Conservation (phyloP, 2,888 invertebrate species). For the Mimachlamys varia region DNA sequence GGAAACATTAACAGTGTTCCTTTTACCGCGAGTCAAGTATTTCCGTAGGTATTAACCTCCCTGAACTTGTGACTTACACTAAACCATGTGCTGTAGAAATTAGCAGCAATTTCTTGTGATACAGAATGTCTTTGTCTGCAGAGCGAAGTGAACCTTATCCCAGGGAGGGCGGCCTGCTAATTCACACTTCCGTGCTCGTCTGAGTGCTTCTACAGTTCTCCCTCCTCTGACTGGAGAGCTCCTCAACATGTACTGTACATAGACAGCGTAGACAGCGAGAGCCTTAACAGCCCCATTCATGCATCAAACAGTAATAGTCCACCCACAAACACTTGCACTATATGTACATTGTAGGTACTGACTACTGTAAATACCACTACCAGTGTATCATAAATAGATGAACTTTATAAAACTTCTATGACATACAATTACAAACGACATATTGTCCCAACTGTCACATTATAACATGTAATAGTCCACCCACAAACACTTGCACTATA, state of each 20-base stretch:
- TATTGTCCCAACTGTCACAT: background rate
- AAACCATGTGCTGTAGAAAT: background rate
- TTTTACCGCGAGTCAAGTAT: too few species aligned
- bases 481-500: background rate
- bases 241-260: background rate
- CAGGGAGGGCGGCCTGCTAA: background rate
- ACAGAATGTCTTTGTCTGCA: background rate
- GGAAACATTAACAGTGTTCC: background rate
- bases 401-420: background rate
- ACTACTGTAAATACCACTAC: background rate
- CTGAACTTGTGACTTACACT: background rate
- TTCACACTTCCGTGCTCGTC: slow-evolving; percentile 11
- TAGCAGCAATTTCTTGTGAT: background rate
- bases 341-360: background rate
- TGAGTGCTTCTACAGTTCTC: slow-evolving; percentile 12
- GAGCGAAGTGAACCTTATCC: background rate
- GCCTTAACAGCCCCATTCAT: background rate
- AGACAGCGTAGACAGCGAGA: too few species aligned
- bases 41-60: too few species aligned
- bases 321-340: background rate
- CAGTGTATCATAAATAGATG: too few species aligned
- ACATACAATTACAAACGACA: background rate
- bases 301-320: background rate
- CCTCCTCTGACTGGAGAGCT: background rate
- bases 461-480: background rate